Evolutionary conservation across 2,113 vertebrate genomes (phyloP).

Genomic region (Gobiocypris rarus): DNA sequence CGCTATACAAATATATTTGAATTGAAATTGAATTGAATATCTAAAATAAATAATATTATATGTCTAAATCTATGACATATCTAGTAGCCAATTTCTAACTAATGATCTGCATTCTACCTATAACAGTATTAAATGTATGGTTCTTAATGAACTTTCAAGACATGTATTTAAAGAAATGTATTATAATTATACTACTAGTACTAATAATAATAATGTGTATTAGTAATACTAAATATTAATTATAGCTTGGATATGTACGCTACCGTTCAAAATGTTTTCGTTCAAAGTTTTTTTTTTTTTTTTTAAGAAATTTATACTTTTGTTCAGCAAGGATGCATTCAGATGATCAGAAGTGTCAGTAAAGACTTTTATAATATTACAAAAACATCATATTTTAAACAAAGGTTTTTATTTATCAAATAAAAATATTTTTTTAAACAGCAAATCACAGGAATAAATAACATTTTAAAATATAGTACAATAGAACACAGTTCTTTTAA

Average conservation of each 20-base stretch:
- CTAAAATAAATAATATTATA: too few relatives aligned
- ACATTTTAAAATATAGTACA: background rate
- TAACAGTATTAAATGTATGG: background rate
- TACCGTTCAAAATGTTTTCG: background rate
- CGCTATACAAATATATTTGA: too few relatives aligned
- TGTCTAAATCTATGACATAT: too few relatives aligned
- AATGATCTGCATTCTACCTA: background rate
- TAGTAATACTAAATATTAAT: too few relatives aligned
- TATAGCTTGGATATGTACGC: background rate
- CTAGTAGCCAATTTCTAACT: background rate
- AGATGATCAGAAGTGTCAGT: background rate
- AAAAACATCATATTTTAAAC: too few relatives aligned
- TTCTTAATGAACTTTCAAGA: background rate
- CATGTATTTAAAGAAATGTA: background rate
- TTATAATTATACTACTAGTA: background rate
- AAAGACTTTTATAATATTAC: background rate
- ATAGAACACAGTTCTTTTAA: background rate
- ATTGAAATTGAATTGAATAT: too few relatives aligned
- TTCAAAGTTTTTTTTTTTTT: background rate
- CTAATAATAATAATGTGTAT: background rate
- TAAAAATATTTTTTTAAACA: background rate
- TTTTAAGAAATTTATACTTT: background rate
- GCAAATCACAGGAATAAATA: background rate
- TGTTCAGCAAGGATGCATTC: background rate
- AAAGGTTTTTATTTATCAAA: background rate